Conservation (phyloP, 1,140 invertebrate genomes). For the Asbolus verrucosus region DNA sequence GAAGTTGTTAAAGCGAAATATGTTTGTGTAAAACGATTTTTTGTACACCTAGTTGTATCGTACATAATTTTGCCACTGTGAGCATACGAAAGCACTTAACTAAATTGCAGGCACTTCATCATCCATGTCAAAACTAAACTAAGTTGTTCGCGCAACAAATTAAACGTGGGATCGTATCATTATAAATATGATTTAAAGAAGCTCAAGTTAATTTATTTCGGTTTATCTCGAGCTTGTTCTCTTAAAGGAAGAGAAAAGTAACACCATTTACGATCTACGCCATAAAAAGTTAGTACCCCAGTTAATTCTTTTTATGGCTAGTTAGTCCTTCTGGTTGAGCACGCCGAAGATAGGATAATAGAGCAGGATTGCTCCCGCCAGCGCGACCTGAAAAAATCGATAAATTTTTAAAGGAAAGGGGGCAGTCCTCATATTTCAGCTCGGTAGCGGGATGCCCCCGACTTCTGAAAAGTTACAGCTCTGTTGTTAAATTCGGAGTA, state of each 20-base stretch:
- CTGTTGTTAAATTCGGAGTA: constrained; percentile 19
- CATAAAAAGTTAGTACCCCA: constrained; percentile 29
- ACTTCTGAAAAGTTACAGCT: background rate
- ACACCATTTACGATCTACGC: constrained; percentile 21
- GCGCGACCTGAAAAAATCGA: background rate
- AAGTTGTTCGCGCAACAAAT: constrained; percentile 23
- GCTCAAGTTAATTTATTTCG: constrained; percentile 6
- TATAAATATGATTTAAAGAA: constrained; percentile 34
- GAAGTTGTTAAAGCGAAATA: too few relatives aligned
- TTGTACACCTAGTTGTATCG: too few relatives aligned
- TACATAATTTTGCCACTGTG: background rate
- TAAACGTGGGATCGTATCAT: constrained; percentile 28
- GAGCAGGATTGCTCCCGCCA: background rate
- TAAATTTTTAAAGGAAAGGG: too few relatives aligned
- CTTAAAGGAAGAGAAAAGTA: constrained; percentile 19
- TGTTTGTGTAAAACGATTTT: too few relatives aligned
- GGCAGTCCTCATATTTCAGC: too few relatives aligned
- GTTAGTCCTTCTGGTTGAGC: constrained; percentile 22
- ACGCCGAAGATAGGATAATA: constrained; percentile 7
- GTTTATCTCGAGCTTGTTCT: background rate
- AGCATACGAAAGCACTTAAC: constrained; percentile 15
- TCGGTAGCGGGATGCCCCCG: too few relatives aligned
- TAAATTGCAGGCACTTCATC: constrained; percentile 24
- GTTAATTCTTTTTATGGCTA: constrained; percentile 38
- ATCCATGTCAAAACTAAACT: constrained; percentile 15